Conservation (phyloP, 2,113 vertebrate genomes). For the Dicrurus megarhynchus region DNA sequence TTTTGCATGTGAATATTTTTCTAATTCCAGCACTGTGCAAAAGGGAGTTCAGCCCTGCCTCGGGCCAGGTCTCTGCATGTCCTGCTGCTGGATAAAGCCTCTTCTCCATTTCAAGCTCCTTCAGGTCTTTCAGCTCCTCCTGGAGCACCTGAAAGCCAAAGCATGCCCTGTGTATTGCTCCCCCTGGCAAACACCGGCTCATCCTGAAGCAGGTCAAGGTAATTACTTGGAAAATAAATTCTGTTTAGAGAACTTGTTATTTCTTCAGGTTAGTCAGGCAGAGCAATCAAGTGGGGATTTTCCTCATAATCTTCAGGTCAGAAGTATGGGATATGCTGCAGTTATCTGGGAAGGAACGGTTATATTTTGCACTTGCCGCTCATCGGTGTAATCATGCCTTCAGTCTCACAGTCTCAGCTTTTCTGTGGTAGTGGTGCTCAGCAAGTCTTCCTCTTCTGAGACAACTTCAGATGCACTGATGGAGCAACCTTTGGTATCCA, state of each 20-base stretch:
- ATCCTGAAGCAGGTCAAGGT: background rate
- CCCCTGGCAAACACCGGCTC: rapidly evolving
- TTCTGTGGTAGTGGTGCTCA: background rate
- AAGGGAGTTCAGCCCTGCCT: background rate
- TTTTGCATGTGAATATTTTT: background rate
- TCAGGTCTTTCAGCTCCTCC: background rate
- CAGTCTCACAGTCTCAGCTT: background rate
- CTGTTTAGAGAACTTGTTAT: background rate
- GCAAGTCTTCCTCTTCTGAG: background rate
- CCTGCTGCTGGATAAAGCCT: background rate
- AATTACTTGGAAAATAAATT: background rate
- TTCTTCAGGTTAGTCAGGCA: background rate
- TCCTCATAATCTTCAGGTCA: background rate
- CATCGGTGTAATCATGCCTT: rapidly evolving
- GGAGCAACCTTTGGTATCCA: background rate
- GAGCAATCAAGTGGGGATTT: background rate
- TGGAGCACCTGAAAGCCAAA: background rate
- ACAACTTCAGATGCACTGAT: background rate
- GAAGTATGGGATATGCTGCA: background rate
- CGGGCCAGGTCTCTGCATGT: background rate
- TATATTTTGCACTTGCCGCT: background rate
- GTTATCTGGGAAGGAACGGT: background rate
- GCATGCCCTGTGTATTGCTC: background rate
- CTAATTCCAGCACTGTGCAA: background rate
- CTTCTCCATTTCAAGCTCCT: background rate